A percentile compares a stretch with the other conserved stretches of the same genome.
These are phyloP conservation scores for Leptinotarsa lineolata DNA, from an alignment of 1,140 invertebrate species.

Conservation along the genomic window DNA sequence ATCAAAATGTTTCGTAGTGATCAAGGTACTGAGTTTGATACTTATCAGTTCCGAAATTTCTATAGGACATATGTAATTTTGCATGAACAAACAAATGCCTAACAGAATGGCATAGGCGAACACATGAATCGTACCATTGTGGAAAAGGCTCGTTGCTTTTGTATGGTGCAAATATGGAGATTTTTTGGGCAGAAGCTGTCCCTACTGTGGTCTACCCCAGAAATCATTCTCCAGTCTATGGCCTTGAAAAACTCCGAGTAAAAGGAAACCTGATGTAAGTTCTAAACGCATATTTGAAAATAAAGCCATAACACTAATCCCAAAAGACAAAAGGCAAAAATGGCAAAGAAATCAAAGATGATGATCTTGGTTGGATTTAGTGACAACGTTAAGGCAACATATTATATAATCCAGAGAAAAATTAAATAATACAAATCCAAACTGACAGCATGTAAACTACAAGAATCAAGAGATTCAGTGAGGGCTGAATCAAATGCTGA, in stretches of 20 bases:
- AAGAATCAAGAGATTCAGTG: constrained; percentile 19
- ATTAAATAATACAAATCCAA: constrained; percentile 19
- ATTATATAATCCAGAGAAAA: constrained; percentile 18
- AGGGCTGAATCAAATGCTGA: constrained; percentile 11
- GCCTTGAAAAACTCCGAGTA: constrained; percentile 11
- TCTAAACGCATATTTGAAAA: constrained; percentile 14
- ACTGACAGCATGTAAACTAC: neutral
- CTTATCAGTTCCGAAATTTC: constrained; percentile 20
- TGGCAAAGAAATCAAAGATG: constrained; percentile 46
- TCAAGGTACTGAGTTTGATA: constrained; percentile 26
- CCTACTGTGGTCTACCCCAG: neutral
- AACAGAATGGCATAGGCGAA: constrained; percentile 3
- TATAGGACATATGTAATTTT: constrained; percentile 29
- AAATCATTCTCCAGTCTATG: constrained; percentile 12
- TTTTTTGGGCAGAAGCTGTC: constrained; percentile 12
- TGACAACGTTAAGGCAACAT: constrained; percentile 41
- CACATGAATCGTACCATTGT: constrained; percentile 15
- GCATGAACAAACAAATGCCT: constrained; percentile 23
- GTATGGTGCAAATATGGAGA: constrained; percentile 15
- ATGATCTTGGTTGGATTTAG: constrained; percentile 47
- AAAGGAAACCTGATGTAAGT: constrained; percentile 12
- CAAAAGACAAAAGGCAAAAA: constrained; percentile 41
- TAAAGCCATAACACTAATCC: constrained; percentile 40
- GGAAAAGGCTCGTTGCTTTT: constrained; percentile 10
- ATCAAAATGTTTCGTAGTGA: constrained; percentile 25